Conservation (phyloP, 2,113 vertebrate genomes). For the Nyctereutes procyonoides region DNA sequence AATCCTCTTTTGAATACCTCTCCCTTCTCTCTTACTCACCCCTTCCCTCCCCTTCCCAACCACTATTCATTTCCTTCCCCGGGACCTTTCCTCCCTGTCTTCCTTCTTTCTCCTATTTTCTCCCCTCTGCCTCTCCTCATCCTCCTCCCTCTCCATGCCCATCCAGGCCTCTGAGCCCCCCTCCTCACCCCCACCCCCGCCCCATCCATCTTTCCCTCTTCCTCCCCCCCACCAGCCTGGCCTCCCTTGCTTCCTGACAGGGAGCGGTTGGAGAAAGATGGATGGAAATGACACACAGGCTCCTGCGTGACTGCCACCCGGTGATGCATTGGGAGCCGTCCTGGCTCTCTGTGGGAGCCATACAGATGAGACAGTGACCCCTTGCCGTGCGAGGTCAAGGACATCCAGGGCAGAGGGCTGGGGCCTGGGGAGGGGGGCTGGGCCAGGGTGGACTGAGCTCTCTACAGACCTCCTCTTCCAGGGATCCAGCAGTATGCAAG, state of each 20-base stretch:
- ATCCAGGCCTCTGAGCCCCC: not conserved
- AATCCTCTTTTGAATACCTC: not conserved
- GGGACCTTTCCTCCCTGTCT: not conserved
- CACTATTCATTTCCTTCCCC: not conserved
- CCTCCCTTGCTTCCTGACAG: constrained; percentile 74
- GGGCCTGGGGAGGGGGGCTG: not conserved
- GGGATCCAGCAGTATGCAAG: fast-evolving
- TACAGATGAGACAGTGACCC: constrained; percentile 81
- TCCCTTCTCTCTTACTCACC: not conserved
- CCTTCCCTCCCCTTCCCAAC: not conserved
- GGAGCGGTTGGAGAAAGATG: constrained; percentile 82
- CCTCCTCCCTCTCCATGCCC: not conserved
- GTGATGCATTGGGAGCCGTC: constrained; percentile 84
- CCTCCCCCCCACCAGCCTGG: not conserved
- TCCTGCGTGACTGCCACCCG: constrained; percentile 81
- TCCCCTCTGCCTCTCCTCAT: not conserved
- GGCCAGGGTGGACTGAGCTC: fast-evolving
- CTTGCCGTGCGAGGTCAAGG: constrained; percentile 80
- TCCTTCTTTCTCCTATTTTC: not conserved
- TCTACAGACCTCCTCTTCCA: not conserved
- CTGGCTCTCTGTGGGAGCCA: constrained; percentile 55
- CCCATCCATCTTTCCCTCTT: constrained; percentile 66
- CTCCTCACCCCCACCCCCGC: constrained; percentile 18
- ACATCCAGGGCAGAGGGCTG: constrained; percentile 58
- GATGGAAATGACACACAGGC: constrained; percentile 83